phyloP scores from a whole-genome alignment of 2,797 vertebrate genomes.

The Melanogrammus aeglefinus region DNA sequence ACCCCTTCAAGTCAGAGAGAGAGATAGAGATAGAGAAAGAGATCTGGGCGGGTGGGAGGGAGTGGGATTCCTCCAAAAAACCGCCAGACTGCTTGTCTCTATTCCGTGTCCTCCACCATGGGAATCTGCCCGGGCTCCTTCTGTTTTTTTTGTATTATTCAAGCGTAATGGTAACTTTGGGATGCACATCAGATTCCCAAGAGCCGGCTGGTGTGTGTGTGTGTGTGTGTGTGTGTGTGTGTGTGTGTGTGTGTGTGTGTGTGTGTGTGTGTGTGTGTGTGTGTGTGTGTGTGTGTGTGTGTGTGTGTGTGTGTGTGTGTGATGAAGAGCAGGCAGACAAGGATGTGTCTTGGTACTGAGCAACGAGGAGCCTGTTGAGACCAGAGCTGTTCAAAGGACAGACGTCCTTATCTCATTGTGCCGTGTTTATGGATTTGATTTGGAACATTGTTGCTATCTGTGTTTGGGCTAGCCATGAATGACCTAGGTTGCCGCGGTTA shows the following conservation, averaged over 20 bases:
- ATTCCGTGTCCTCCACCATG: slow-evolving; percentile 30
- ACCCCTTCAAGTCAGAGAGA: slow-evolving; percentile 31
- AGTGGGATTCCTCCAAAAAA: slow-evolving; percentile 50
- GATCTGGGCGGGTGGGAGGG: background rate
- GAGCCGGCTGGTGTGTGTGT: slow-evolving; percentile 2
- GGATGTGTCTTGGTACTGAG: background rate
- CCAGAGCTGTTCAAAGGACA: slow-evolving; percentile 14
- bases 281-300: too few relatives aligned
- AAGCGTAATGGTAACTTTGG: slow-evolving; percentile 13
- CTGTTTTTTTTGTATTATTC: slow-evolving; percentile 35
- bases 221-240: too few relatives aligned
- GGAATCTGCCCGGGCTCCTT: slow-evolving; percentile 40
- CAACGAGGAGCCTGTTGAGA: slow-evolving; percentile 6
- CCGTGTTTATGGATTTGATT: slow-evolving; percentile 6
- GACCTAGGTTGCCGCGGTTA: background rate
- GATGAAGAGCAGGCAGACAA: background rate
- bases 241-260: background rate
- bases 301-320: too few relatives aligned
- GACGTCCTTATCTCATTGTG: slow-evolving; percentile 18
- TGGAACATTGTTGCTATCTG: slow-evolving; percentile 17
- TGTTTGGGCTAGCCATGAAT: slow-evolving; percentile 33
- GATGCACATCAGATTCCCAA: slow-evolving; percentile 16
- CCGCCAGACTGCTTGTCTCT: slow-evolving; percentile 58
- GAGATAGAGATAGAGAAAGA: background rate
- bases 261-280: slow-evolving; percentile 1